These are phyloP conservation scores for Eulemur rubriventer DNA, from an alignment of 2,797 vertebrate genomes.

Conservation along the genomic window DNA sequence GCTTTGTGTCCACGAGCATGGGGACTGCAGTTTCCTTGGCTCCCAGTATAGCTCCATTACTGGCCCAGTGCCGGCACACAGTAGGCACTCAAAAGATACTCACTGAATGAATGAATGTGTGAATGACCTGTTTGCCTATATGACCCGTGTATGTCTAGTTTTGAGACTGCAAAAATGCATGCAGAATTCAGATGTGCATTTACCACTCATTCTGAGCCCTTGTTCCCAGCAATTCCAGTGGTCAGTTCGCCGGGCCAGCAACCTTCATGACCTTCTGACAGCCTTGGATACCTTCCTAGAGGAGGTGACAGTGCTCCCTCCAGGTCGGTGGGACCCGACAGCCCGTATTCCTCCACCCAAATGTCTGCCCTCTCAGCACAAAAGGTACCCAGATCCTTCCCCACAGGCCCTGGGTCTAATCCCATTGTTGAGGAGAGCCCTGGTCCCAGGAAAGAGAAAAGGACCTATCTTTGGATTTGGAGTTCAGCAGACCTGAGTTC, in stretches of 20 bases:
- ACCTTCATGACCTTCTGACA: constrained; percentile 80
- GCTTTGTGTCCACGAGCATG: background rate
- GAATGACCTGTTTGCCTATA: background rate
- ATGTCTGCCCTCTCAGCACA: constrained; percentile 74
- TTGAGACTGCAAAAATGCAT: constrained; percentile 34
- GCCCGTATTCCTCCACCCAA: constrained; percentile 82
- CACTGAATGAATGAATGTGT: background rate
- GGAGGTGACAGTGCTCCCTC: constrained; percentile 86
- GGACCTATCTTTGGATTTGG: background rate
- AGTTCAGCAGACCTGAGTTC: background rate
- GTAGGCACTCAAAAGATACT: background rate
- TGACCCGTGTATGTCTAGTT: background rate
- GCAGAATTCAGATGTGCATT: background rate
- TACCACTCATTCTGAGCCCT: background rate
- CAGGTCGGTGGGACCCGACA: constrained; percentile 86
- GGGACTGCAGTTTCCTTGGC: background rate
- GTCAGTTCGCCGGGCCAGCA: constrained; percentile 79
- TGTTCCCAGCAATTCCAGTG: constrained; percentile 84
- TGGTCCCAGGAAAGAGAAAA: background rate
- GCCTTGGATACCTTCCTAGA: constrained; percentile 86
- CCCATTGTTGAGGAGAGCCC: background rate
- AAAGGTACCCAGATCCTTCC: constrained; percentile 80
- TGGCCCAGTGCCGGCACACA: background rate
- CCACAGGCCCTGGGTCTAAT: background rate
- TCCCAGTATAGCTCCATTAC: background rate